Evolutionary conservation across 2,113 vertebrate species (phyloP).

Genomic region (Phoxinus phoxinus): DNA sequence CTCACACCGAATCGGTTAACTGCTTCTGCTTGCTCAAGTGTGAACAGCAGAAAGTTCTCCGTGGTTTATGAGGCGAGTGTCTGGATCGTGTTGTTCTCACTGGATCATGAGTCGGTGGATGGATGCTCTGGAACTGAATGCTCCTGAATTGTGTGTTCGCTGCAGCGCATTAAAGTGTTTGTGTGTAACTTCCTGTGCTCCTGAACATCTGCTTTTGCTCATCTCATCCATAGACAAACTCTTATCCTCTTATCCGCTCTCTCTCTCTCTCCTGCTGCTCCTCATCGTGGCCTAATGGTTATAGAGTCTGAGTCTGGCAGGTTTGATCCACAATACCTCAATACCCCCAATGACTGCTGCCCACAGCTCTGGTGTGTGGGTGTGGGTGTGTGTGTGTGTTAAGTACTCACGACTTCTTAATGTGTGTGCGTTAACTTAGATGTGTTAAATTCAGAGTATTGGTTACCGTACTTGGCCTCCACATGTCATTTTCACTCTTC

Average conservation of each 20-base stretch:
- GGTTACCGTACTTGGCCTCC: no score
- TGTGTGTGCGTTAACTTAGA: no score
- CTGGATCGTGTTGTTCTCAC: not conserved
- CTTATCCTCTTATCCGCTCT: not conserved
- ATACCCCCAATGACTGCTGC: no score
- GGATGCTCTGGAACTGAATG: not conserved
- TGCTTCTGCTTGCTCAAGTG: not conserved
- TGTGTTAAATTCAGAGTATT: no score
- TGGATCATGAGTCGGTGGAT: not conserved
- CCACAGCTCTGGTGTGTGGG: no score
- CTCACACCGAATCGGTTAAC: not conserved
- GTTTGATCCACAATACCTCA: no score
- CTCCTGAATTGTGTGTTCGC: not conserved
- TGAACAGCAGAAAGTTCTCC: not conserved
- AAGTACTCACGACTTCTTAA: no score
- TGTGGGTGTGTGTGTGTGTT: no score
- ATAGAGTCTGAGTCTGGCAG: no score
- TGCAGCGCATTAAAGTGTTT: not conserved
- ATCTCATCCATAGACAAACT: not conserved
- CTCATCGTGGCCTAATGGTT: no score
- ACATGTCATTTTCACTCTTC: not conserved
- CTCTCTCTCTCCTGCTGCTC: no score
- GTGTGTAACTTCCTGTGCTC: not conserved
- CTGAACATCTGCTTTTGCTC: slow-evolving; percentile 13
- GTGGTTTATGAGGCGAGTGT: not conserved